These are phyloP conservation scores for Corydoras sp. DNA, from an alignment of 2,113 vertebrate species.

Conservation along the genomic window DNA sequence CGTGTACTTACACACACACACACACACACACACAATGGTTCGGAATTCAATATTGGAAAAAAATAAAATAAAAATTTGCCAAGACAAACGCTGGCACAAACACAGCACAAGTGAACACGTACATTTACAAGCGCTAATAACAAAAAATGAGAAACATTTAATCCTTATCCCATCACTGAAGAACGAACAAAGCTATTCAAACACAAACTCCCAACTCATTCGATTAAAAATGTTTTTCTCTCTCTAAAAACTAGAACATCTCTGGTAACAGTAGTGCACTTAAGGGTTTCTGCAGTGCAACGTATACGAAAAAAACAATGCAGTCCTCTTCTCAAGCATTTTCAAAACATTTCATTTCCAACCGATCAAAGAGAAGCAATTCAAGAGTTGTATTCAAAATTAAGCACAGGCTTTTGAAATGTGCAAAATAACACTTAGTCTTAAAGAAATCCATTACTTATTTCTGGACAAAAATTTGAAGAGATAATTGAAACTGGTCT, in stretches of 20 bases:
- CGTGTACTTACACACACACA: conserved; percentile 17
- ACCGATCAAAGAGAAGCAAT: not conserved
- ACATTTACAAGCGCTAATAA: conserved; percentile 64
- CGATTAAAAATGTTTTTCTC: conserved; percentile 57
- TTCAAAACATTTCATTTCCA: conserved; percentile 60
- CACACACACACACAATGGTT: conserved; percentile 49
- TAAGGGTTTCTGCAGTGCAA: conserved; percentile 79
- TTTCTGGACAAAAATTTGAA: conserved; percentile 49
- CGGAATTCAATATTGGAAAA: conserved; percentile 56
- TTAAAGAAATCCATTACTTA: conserved; percentile 50
- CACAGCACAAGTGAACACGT: conserved; percentile 61
- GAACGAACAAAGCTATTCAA: conserved; percentile 63
- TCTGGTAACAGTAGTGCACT: conserved; percentile 81
- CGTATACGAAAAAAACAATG: conserved; percentile 76
- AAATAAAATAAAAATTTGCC: not conserved
- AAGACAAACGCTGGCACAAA: conserved; percentile 57
- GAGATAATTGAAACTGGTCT: conserved; percentile 12
- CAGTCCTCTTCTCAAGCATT: conserved; percentile 73
- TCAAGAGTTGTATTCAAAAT: conserved; percentile 50
- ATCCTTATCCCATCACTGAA: conserved; percentile 57
- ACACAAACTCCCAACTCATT: conserved; percentile 63
- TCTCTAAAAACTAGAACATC: conserved; percentile 73
- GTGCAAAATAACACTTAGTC: conserved; percentile 67
- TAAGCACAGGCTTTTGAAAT: conserved; percentile 73
- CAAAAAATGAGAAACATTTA: conserved; percentile 62